These are phyloP conservation scores for Isurus oxyrinchus DNA, from an alignment of 2,113 vertebrate genomes.

Conservation along the genomic window DNA sequence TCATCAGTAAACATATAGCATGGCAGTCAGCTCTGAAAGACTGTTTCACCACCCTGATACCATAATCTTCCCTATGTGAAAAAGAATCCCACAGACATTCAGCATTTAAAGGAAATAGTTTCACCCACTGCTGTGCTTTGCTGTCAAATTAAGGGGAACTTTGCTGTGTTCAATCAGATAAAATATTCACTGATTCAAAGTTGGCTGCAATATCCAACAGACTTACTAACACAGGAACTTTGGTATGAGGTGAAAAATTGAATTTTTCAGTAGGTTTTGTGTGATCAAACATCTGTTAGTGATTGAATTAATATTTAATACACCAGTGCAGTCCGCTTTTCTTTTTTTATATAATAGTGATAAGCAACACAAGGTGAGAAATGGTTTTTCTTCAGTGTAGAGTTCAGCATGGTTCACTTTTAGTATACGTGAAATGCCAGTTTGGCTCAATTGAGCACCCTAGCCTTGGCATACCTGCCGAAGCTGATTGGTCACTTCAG, in stretches of 20 bases:
- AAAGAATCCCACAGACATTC: constrained; percentile 13
- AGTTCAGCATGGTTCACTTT: background rate
- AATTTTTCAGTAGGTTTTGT: constrained; percentile 15
- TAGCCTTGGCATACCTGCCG: background rate
- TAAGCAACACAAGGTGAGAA: background rate
- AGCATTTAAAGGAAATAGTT: constrained; percentile 19
- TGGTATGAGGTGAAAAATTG: constrained; percentile 20
- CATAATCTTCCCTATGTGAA: background rate
- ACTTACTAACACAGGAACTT: background rate
- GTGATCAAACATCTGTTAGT: constrained; percentile 20
- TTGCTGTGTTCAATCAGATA: constrained; percentile 24
- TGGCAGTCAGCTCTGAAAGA: constrained; percentile 1
- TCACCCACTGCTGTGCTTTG: constrained; percentile 16
- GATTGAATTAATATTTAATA: constrained; percentile 32
- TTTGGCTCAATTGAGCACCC: background rate
- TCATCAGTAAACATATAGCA: constrained; percentile 2
- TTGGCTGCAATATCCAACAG: background rate
- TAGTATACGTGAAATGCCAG: no score
- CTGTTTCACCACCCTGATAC: background rate
- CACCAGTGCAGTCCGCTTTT: background rate
- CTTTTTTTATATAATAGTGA: background rate
- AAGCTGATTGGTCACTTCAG: background rate
- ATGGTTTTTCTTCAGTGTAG: background rate
- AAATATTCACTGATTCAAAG: constrained; percentile 1
- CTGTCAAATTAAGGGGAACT: constrained; percentile 15